These are phyloP conservation scores for Gobio gobio DNA, from an alignment of 2,113 vertebrate species.

Conservation along the genomic window DNA sequence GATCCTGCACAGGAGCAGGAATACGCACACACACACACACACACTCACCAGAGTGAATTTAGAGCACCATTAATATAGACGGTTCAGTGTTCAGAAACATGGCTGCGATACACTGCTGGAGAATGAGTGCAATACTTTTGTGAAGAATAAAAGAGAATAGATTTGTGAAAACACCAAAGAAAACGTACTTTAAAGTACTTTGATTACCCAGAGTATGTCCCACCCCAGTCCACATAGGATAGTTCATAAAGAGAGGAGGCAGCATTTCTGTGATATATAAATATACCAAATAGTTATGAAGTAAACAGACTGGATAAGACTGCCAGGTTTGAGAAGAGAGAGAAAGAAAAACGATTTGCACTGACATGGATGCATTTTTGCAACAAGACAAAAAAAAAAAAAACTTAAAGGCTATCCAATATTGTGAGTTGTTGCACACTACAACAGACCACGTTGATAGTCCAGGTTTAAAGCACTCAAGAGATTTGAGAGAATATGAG, in stretches of 20 bases:
- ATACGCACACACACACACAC: neutral
- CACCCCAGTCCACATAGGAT: conserved; percentile 13
- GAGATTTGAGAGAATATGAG: neutral
- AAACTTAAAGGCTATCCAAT: neutral
- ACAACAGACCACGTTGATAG: neutral
- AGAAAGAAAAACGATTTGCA: neutral
- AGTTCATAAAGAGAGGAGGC: neutral
- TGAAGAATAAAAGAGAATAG: conserved; percentile 5
- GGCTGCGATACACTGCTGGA: neutral
- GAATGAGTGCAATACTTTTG: neutral
- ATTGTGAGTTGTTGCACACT: neutral
- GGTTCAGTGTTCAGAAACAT: neutral
- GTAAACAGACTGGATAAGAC: neutral
- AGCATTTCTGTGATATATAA: neutral
- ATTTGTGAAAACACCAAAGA: neutral
- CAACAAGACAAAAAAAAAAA: neutral
- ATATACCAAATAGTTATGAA: neutral
- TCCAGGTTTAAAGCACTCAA: neutral
- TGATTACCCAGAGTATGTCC: neutral
- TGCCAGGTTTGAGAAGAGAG: neutral
- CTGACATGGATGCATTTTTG: neutral
- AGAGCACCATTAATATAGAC: conserved; percentile 8
- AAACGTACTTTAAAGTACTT: neutral
- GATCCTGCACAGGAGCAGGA: neutral
- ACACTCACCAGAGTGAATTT: conserved; percentile 17